Evolutionary conservation across 2,888 invertebrate species (phyloP).

Genomic region (Axea sp.): DNA sequence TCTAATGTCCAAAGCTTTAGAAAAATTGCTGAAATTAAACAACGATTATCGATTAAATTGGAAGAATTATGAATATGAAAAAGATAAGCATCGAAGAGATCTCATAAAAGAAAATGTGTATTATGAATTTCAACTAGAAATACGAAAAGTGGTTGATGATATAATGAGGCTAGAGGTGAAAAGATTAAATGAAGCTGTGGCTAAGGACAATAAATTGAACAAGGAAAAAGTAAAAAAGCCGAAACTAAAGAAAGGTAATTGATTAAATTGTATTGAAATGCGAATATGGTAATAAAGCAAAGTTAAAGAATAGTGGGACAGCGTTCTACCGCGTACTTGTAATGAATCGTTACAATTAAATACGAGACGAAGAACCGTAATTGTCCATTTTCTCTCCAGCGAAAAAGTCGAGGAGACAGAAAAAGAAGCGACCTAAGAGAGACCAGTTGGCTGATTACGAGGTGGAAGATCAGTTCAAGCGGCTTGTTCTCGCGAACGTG

Average conservation of each 20-base stretch:
- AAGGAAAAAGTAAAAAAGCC: slow-evolving; percentile 61
- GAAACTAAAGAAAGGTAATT: slow-evolving; percentile 60
- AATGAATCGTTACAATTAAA: slow-evolving; percentile 55
- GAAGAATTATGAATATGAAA: slow-evolving; percentile 81
- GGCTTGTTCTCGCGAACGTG: slow-evolving; percentile 85
- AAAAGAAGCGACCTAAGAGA: slow-evolving; percentile 80
- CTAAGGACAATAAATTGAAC: slow-evolving; percentile 74
- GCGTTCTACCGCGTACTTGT: slow-evolving; percentile 9
- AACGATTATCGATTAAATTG: slow-evolving; percentile 76
- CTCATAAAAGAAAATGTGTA: slow-evolving; percentile 85
- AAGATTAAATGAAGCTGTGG: slow-evolving; percentile 81
- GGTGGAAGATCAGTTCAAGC: slow-evolving; percentile 85
- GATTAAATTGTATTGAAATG: not conserved
- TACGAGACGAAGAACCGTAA: slow-evolving; percentile 44
- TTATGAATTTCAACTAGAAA: slow-evolving; percentile 83
- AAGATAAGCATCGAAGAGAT: slow-evolving; percentile 83
- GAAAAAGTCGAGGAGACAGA: slow-evolving; percentile 47
- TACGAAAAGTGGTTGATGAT: slow-evolving; percentile 86
- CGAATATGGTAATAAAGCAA: no score
- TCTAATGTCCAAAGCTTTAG: not conserved
- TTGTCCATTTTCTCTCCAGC: slow-evolving; percentile 58
- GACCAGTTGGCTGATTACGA: slow-evolving; percentile 83
- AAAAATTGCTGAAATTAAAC: slow-evolving; percentile 61
- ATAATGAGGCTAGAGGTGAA: slow-evolving; percentile 83
- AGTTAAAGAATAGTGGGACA: not conserved